phyloP scores from a whole-genome alignment of 2,797 vertebrate genomes.

The Rachycentron canadum region DNA sequence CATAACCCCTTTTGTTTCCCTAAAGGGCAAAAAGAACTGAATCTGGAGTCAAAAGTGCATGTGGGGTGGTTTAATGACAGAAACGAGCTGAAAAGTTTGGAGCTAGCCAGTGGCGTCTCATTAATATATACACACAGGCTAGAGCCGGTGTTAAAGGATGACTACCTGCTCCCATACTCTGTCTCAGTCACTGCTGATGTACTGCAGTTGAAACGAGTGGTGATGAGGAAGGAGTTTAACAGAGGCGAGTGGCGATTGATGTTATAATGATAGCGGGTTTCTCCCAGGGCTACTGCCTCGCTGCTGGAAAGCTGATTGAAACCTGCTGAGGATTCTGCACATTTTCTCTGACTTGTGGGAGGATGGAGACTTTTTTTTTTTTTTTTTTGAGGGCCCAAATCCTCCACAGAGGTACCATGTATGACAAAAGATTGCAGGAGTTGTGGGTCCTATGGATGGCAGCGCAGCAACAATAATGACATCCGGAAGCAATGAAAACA shows the following conservation, averaged over 20 bases:
- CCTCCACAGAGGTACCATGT: conserved; percentile 38
- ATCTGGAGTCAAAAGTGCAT: conserved; percentile 78
- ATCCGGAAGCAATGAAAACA: not conserved
- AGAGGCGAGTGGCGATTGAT: conserved; percentile 62
- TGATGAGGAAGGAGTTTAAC: conserved; percentile 60
- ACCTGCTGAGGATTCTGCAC: conserved; percentile 39
- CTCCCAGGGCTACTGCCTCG: conserved; percentile 51
- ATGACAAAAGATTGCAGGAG: conserved; percentile 16
- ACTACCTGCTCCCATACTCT: conserved; percentile 59
- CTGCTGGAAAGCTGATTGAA: conserved; percentile 55
- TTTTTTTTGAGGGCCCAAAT: conserved; percentile 26
- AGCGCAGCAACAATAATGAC: not conserved
- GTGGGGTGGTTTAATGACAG: conserved; percentile 74
- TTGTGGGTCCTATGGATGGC: not conserved
- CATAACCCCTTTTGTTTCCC: conserved; percentile 86
- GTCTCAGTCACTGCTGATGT: conserved; percentile 54
- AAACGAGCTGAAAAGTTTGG: conserved; percentile 75
- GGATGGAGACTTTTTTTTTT: conserved; percentile 34
- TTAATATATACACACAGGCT: conserved; percentile 72
- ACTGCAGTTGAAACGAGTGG: conserved; percentile 38
- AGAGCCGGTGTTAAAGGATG: conserved; percentile 61
- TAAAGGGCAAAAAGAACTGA: conserved; percentile 67
- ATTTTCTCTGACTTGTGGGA: conserved; percentile 34
- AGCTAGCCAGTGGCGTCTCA: conserved; percentile 75
- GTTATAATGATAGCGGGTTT: conserved; percentile 70